Evolutionary conservation across 2,888 invertebrate genomes (phyloP), one percentile per base, ranked within the genome.

Genomic region (Scaptomyza polygonia): DNA sequence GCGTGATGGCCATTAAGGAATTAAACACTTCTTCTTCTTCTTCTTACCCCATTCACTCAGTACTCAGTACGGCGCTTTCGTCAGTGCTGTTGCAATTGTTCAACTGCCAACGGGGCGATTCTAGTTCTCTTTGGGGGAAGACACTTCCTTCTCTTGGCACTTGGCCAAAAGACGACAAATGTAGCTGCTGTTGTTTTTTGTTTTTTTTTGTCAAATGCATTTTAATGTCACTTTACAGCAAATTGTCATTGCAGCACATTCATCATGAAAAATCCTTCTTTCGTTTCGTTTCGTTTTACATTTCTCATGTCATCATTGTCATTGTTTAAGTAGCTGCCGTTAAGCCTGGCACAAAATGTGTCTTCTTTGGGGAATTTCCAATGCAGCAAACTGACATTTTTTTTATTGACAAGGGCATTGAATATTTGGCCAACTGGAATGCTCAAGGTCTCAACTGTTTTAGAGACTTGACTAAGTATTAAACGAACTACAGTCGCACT

Each of bases 181-280:
- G 51, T 16, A 16, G 39, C 16, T 14, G 7, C 36, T 14, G 36
- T 21, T 57, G 14, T 40, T 62, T 66, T 77, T 69, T 72, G 32
- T 67, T 66, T 78, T 66, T 72, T 72, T 79, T 82, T 82, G 80
- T 66, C 77, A 79, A 86, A 79, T 79, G 80, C 80, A 79, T 77
- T 86, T 82, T 77, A 67, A 76, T 79, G 80, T 68, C 86, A 67
- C 77, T 77, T 79, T 69, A 51, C 67, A 55, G 67, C 79, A 70
- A 82, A 66, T 75, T 78, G 66, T 68, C 76, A 66, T 79, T 59
- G 63, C 72, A 59, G 56, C 52, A 47, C 72, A 72, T 79, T 65
- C 67, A 71, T 81, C 71, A 70, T 36, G 47, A 34, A 25, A 40
- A 34, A 16, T 14, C 25, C 29, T 44, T n/a, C 45, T 12, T 21